Conservation (phyloP, 2,888 invertebrate species). For the Yponomeuta plumbellus region DNA sequence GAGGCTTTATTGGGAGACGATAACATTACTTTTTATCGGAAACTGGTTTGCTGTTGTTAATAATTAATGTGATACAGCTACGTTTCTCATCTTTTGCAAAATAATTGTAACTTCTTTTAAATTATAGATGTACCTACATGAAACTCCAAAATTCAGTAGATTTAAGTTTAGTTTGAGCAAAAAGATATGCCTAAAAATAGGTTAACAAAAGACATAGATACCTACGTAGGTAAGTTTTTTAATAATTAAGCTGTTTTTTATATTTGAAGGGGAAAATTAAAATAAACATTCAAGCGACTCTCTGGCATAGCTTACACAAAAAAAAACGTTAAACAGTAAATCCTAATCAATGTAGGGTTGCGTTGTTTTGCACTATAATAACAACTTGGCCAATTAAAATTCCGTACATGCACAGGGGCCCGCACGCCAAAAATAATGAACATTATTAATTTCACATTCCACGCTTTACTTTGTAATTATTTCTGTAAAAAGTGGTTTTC, state of each 20-base stretch:
- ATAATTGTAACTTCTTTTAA: too few relatives aligned
- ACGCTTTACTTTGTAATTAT: constrained; percentile 42
- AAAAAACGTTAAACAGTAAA: constrained; percentile 10
- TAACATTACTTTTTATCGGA: constrained; percentile 16
- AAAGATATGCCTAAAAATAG: neutral
- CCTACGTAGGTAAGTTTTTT: too few relatives aligned
- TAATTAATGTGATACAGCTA: neutral
- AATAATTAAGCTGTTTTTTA: too few relatives aligned
- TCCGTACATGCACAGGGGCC: constrained; percentile 14
- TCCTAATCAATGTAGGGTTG: constrained; percentile 12
- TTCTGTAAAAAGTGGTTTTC: constrained; percentile 47
- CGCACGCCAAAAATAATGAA: constrained; percentile 44
- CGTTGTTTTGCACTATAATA: constrained; percentile 19
- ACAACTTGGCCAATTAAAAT: constrained; percentile 23
- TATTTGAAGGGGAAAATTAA: too few relatives aligned
- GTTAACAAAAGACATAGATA: too few relatives aligned
- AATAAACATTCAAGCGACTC: neutral
- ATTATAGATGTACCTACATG: neutral
- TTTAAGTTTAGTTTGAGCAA: neutral
- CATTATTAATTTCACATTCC: constrained; percentile 57
- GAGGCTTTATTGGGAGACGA: constrained; percentile 18
- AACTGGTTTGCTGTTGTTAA: neutral
- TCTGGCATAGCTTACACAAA: neutral
- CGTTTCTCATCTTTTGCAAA: neutral
- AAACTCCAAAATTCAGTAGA: neutral